A percentile compares a stretch with the other conserved stretches of the same genome.
Evolutionary conservation across 2,888 invertebrate species (phyloP).

Genomic region (Azorinus chamasolen): DNA sequence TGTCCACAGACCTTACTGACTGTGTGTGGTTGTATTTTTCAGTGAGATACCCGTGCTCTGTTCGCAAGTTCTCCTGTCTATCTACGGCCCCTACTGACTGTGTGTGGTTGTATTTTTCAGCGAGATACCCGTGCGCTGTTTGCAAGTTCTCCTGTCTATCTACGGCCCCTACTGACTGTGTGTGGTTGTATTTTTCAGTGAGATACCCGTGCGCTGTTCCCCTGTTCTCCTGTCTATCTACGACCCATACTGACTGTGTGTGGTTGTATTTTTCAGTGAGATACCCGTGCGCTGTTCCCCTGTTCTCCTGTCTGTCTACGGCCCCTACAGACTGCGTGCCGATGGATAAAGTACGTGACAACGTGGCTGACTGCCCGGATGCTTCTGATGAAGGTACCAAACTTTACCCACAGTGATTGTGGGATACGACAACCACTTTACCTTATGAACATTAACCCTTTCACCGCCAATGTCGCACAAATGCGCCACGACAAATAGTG

Average conservation of each 20-base stretch:
- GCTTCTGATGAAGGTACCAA: constrained; percentile 65
- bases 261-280: constrained; percentile 45
- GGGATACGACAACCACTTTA: not conserved
- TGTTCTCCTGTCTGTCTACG: constrained; percentile 64
- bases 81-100: constrained; percentile 46
- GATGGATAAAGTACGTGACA: constrained; percentile 66
- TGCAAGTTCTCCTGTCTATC: constrained; percentile 63
- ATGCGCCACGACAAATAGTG: too few relatives aligned
- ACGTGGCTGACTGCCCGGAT: constrained; percentile 59
- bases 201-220: constrained; percentile 49
- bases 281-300: constrained; percentile 48
- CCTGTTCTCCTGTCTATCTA: constrained; percentile 63
- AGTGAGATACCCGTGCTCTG: constrained; percentile 56
- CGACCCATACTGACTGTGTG: constrained; percentile 52
- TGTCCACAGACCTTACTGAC: too few relatives aligned
- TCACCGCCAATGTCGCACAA: too few relatives aligned
- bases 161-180: constrained; percentile 49
- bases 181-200: too few relatives aligned
- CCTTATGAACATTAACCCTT: not conserved
- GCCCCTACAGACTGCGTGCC: constrained; percentile 53
- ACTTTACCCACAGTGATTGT: not conserved
- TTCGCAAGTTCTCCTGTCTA: constrained; percentile 64
- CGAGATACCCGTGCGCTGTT: constrained; percentile 47
- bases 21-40: too few relatives aligned
- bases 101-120: too few relatives aligned